These are phyloP conservation scores for western clawed frog (Xenopus tropicalis) DNA, from an alignment of 2,113 vertebrate genomes.

Conservation along the genomic window UCB_Xtro_10.0 CM004445.2:84613501-84614000, in stretches of 20 bases:
- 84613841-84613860: neutral
- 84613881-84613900: too few species aligned
- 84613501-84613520: too few species aligned
- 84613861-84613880: too few species aligned
- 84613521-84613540: too few species aligned
- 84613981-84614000: too few species aligned
- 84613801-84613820: neutral
- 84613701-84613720: slow-evolving; percentile 9
- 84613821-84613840: neutral
- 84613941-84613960: too few species aligned
- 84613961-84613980: too few species aligned
- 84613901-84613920: too few species aligned
- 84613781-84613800: slow-evolving; percentile 6
- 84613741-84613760: slow-evolving; percentile 2
- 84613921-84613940: too few species aligned
- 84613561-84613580: too few species aligned
- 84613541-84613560: too few species aligned
- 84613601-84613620: neutral
- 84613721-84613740: neutral
- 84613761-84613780: neutral
- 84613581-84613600: too few species aligned
- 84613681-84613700: neutral
- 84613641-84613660: neutral
- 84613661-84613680: slow-evolving; percentile 5
- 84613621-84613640: neutral